Conservation (phyloP, 1,140 invertebrate species). For the Cepaea nemoralis region DNA sequence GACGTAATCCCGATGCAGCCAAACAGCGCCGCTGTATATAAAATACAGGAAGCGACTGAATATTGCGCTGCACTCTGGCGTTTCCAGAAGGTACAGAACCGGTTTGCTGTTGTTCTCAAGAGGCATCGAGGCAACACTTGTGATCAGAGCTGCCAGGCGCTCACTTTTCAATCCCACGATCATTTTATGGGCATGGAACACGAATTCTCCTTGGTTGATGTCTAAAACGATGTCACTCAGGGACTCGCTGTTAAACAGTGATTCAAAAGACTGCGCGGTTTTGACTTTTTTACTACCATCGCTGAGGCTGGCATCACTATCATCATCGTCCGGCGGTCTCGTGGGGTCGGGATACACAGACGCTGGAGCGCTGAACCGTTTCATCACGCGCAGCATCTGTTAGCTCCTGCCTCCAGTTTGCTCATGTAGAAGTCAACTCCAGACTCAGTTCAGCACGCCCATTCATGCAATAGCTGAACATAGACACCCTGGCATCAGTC, state of each 20-base stretch:
- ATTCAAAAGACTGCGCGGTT: slow-evolving; percentile 64
- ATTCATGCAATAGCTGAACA: too few species aligned
- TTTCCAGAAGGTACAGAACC: slow-evolving; percentile 57
- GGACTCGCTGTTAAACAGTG: slow-evolving; percentile 63
- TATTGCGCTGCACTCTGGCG: slow-evolving; percentile 59
- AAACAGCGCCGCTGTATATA: slow-evolving; percentile 68
- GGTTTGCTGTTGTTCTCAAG: slow-evolving; percentile 44
- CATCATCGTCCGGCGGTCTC: slow-evolving; percentile 49
- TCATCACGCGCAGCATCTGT: slow-evolving; percentile 35
- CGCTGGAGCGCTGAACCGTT: slow-evolving; percentile 49
- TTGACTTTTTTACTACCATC: slow-evolving; percentile 60
- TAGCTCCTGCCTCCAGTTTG: too few species aligned
- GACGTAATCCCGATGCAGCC: slow-evolving; percentile 67
- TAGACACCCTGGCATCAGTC: too few species aligned
- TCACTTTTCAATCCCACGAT: slow-evolving; percentile 66
- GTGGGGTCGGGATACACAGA: slow-evolving; percentile 59
- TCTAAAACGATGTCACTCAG: slow-evolving; percentile 63
- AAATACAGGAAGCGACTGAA: slow-evolving; percentile 68
- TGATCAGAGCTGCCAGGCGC: slow-evolving; percentile 59
- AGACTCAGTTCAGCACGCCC: too few species aligned
- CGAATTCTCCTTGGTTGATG: slow-evolving; percentile 60
- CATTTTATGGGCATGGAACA: slow-evolving; percentile 66
- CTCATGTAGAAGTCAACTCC: neutral
- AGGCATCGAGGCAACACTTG: slow-evolving; percentile 44
- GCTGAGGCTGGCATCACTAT: slow-evolving; percentile 32